Evolutionary conservation across 2,113 vertebrate species (phyloP).

Genomic region (Guaruba guarouba): DNA sequence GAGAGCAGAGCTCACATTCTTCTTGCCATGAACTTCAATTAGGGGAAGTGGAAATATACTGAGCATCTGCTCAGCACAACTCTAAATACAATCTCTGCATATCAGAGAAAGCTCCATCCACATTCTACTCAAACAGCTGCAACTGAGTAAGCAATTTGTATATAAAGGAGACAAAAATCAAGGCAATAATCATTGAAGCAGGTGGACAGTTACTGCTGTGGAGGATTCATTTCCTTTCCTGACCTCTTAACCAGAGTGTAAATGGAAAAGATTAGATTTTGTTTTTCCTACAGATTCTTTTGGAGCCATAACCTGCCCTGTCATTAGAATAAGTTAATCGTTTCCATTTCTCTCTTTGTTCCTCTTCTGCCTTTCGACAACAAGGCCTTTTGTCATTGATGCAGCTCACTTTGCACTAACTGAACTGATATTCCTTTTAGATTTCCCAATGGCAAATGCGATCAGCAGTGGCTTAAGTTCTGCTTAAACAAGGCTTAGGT

Average conservation of each 20-base stretch:
- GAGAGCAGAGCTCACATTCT: background rate
- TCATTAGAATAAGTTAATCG: background rate
- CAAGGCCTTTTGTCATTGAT: background rate
- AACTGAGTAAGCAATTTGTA: background rate
- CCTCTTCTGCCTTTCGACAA: background rate
- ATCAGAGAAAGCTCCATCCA: background rate
- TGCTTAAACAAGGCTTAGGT: background rate
- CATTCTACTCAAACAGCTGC: background rate
- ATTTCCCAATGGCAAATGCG: background rate
- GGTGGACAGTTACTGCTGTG: background rate
- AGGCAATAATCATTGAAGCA: background rate
- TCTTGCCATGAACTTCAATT: background rate
- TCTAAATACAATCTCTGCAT: background rate
- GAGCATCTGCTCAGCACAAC: background rate
- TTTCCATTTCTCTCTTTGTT: background rate
- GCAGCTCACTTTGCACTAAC: background rate
- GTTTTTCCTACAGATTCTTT: background rate
- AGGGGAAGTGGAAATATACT: constrained; percentile 10
- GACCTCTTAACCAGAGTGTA: background rate
- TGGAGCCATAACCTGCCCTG: background rate
- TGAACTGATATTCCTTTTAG: background rate
- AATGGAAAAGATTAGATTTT: background rate
- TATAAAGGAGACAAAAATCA: background rate
- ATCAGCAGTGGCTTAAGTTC: background rate
- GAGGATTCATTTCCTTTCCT: background rate